Evolutionary conservation across 2,797 vertebrate genomes (phyloP).

Genomic region (Sebastes melanostomus): DNA sequence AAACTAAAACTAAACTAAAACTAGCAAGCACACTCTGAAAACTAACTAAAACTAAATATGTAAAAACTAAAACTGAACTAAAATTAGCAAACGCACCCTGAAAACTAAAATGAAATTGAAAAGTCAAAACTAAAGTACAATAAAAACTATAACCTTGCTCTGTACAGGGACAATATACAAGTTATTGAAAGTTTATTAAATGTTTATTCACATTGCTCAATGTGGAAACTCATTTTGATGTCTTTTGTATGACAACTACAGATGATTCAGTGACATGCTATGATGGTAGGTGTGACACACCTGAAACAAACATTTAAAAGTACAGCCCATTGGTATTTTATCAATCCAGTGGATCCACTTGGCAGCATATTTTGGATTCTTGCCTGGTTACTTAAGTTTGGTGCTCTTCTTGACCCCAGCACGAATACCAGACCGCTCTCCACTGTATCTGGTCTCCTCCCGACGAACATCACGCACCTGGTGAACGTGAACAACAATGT

Average conservation of each 20-base stretch:
- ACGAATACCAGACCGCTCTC: constrained; percentile 93
- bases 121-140: too few relatives aligned
- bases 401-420: constrained; percentile 95
- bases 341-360: neutral
- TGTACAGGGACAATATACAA: neutral
- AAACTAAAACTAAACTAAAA: too few relatives aligned
- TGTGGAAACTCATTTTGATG: neutral
- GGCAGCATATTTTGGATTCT: neutral
- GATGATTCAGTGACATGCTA: neutral
- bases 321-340: neutral
- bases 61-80: too few relatives aligned
- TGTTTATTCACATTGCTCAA: constrained; percentile 42
- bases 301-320: constrained; percentile 26
- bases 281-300: neutral
- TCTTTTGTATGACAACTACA: constrained; percentile 4
- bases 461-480: constrained; percentile 89
- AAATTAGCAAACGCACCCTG: too few relatives aligned
- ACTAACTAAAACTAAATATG: too few relatives aligned
- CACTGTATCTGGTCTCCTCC: constrained; percentile 87
- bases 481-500: constrained; percentile 5
- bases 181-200: constrained; percentile 9
- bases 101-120: too few relatives aligned
- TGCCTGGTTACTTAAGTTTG: constrained; percentile 86
- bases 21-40: too few relatives aligned
- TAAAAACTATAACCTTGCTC: neutral